A percentile compares a stretch with the other conserved stretches of the same genome.
Evolutionary conservation across 2,113 vertebrate species (phyloP).

Genomic region (Martes martes): DNA sequence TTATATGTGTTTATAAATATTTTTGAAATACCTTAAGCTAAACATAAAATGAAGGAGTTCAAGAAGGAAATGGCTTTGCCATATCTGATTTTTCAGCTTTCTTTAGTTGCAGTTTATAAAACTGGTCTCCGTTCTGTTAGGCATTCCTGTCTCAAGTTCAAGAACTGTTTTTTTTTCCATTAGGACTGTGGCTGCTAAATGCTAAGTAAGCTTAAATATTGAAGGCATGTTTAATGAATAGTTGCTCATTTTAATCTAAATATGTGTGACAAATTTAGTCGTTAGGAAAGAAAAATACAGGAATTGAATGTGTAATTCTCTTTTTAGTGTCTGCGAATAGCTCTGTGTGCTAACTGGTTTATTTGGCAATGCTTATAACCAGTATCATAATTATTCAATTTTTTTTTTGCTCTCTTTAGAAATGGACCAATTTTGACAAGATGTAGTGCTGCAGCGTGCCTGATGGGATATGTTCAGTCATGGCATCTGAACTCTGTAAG

Average conservation of each 20-base stretch:
- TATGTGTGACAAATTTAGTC: background rate
- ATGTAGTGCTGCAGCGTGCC: conserved; percentile 66
- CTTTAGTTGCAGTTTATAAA: background rate
- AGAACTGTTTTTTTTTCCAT: background rate
- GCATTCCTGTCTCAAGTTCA: background rate
- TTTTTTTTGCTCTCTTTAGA: conserved; percentile 66
- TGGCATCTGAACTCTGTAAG: conserved; percentile 95
- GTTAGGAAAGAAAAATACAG: background rate
- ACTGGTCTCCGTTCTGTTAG: background rate
- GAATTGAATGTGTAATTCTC: background rate
- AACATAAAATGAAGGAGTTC: background rate
- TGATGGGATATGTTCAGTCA: conserved; percentile 77
- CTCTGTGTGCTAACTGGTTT: background rate
- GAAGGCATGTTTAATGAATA: background rate
- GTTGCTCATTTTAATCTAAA: background rate
- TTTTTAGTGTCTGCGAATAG: background rate
- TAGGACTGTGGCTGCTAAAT: background rate
- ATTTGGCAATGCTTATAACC: background rate
- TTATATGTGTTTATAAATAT: background rate
- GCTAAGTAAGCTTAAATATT: background rate
- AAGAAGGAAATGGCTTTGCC: background rate
- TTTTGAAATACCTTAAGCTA: background rate
- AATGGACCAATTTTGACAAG: conserved; percentile 77
- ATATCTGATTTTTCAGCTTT: background rate
- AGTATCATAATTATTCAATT: background rate